phyloP scores from a whole-genome alignment of 2,113 vertebrate genomes.

The Turdus rufiventris region DNA sequence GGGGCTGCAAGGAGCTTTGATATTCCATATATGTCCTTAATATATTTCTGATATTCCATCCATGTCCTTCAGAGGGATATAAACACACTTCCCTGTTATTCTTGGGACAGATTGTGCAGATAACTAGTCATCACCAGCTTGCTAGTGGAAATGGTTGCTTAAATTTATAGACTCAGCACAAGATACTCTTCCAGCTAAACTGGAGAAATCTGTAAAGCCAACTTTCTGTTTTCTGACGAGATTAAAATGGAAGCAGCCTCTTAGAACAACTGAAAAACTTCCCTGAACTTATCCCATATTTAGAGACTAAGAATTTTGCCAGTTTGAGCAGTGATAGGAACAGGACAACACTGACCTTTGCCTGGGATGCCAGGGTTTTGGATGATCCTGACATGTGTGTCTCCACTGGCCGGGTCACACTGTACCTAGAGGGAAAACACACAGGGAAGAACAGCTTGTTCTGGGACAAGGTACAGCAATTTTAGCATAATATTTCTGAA shows the following conservation, averaged over 20 bases:
- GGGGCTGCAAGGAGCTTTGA: neutral
- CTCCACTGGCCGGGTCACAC: conserved; percentile 86
- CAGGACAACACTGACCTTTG: conserved; percentile 77
- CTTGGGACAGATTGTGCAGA: neutral
- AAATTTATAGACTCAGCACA: neutral
- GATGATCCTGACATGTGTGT: conserved; percentile 85
- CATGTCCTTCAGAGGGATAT: neutral
- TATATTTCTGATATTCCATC: neutral
- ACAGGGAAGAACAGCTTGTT: neutral
- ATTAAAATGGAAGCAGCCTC: neutral
- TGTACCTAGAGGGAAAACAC: conserved; percentile 81
- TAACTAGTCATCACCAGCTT: neutral
- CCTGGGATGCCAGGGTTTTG: conserved; percentile 78
- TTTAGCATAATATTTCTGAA: neutral
- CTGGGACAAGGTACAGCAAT: neutral
- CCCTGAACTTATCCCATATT: neutral
- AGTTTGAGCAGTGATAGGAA: neutral
- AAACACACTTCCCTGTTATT: neutral
- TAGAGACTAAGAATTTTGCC: neutral
- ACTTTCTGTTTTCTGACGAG: neutral
- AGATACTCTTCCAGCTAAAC: neutral
- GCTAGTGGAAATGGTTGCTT: neutral
- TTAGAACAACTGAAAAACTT: neutral
- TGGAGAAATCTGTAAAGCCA: neutral
- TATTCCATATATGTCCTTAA: neutral